phyloP scores from a whole-genome alignment of 1,140 invertebrate genomes.

The Oscheius sp. region DNA sequence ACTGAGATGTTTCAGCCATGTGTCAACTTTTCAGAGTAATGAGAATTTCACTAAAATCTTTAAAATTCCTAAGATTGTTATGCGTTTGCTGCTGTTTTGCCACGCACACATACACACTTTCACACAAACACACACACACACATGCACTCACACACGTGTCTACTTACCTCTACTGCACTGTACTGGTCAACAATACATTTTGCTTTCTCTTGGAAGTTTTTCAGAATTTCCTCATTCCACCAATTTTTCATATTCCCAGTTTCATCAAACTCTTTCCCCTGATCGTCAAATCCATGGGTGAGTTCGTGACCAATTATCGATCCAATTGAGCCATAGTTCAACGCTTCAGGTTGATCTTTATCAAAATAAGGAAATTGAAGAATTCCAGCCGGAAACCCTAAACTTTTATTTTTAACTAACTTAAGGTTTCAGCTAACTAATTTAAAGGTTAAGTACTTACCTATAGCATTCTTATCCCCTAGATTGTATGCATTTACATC shows the following conservation, averaged over 20 bases:
- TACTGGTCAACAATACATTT: slow-evolving; percentile 42
- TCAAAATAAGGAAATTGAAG: slow-evolving; percentile 38
- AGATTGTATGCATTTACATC: not conserved
- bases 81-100: too few relatives aligned
- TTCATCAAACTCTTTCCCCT: slow-evolving; percentile 78
- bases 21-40: too few relatives aligned
- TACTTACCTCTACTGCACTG: slow-evolving; percentile 7
- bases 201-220: slow-evolving; percentile 22
- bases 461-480: too few relatives aligned
- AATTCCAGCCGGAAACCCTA: slow-evolving; percentile 21
- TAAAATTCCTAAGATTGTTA: too few relatives aligned
- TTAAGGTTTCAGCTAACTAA: too few relatives aligned
- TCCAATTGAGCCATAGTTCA: slow-evolving; percentile 65
- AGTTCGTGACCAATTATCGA: slow-evolving; percentile 67
- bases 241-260: slow-evolving; percentile 80
- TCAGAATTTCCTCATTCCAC: slow-evolving; percentile 68
- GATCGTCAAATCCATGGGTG: slow-evolving; percentile 65
- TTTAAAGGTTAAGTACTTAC: not conserved
- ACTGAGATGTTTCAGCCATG: too few relatives aligned
- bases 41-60: too few relatives aligned
- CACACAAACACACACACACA: not conserved
- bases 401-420: too few relatives aligned
- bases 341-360: slow-evolving; percentile 28
- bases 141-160: not conserved
- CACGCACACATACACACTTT: not conserved